Percentiles rank a stretch among this genome's conserved stretches.
phyloP scores from a whole-genome alignment of 2,113 vertebrate species.

The Brienomyrus longianalis region DNA sequence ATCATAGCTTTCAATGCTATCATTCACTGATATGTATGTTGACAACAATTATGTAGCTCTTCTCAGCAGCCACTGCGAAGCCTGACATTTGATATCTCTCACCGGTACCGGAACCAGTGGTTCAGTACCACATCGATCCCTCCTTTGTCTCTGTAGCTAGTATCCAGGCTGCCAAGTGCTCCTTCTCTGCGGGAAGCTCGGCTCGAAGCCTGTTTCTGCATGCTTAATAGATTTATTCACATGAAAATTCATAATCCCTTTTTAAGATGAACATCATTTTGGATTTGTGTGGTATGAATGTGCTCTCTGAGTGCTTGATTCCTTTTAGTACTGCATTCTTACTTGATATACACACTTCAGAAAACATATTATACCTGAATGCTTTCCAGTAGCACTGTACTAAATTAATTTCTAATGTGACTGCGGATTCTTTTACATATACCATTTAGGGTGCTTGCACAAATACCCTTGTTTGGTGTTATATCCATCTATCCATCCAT shows the following conservation, averaged over 20 bases:
- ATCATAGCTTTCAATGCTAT: background rate
- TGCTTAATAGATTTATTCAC: background rate
- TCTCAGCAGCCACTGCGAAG: background rate
- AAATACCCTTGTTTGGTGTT: background rate
- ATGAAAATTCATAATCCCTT: background rate
- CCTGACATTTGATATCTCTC: background rate
- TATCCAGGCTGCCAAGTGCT: background rate
- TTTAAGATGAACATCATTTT: background rate
- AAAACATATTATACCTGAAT: background rate
- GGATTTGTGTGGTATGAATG: background rate
- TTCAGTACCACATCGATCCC: background rate
- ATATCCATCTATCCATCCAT: background rate
- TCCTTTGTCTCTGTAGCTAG: background rate
- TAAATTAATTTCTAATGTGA: background rate
- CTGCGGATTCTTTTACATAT: background rate
- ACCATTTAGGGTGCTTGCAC: background rate
- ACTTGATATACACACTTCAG: background rate
- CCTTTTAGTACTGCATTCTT: background rate
- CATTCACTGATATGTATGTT: background rate
- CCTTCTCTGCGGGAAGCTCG: background rate
- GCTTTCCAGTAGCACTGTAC: background rate
- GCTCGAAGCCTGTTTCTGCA: background rate
- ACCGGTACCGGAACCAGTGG: background rate
- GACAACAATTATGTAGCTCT: background rate
- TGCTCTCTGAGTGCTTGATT: background rate